Conservation (phyloP, 1,140 invertebrate genomes). For the Neuroterus valhalla region DNA sequence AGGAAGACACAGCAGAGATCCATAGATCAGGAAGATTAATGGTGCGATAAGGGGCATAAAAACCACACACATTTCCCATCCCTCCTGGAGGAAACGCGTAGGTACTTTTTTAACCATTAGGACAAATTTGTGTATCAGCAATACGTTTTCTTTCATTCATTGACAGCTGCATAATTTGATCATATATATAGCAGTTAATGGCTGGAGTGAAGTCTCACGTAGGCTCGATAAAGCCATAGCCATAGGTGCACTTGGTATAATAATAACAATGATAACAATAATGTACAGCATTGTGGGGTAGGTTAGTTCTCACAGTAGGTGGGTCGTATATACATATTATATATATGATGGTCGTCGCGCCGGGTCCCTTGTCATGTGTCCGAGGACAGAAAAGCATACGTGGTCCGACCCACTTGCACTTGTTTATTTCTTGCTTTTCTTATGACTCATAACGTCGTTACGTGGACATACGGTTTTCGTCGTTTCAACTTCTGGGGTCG, state of each 20-base stretch:
- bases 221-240: not conserved
- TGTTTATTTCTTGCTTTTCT: conserved; percentile 16
- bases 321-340: not conserved
- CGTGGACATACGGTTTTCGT: conserved; percentile 29
- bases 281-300: not conserved
- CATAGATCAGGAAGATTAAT: conserved; percentile 30
- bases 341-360: not conserved
- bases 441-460: conserved; percentile 17
- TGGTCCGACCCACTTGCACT: conserved; percentile 58
- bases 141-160: not conserved
- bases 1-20: not conserved
- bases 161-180: not conserved
- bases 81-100: not conserved
- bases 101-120: conserved; percentile 24
- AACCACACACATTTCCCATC: conserved; percentile 12
- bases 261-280: too few species aligned
- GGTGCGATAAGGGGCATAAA: conserved; percentile 27
- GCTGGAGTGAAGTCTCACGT: not conserved
- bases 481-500: conserved; percentile 30
- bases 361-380: conserved; percentile 28
- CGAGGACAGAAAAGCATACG: conserved; percentile 45
- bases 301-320: not conserved
- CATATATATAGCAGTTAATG: not conserved
- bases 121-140: conserved; percentile 14
- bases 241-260: not conserved